Evolutionary conservation across 1,140 invertebrate species (phyloP).

Genomic region (Oedothorax gibbosus): DNA sequence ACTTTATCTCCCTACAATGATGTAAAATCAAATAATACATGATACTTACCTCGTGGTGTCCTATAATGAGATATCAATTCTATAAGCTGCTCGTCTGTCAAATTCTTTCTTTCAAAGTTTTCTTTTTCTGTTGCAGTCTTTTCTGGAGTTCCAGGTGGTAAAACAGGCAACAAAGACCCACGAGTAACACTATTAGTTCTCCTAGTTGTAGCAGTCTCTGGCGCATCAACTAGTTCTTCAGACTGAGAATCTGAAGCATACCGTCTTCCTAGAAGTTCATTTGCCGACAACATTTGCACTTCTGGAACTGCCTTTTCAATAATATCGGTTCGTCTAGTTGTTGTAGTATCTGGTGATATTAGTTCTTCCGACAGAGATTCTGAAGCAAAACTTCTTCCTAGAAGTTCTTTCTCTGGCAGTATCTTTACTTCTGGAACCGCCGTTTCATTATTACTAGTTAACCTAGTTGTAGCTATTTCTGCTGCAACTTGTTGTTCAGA

Average conservation of each 20-base stretch:
- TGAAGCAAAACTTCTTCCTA: too few species aligned
- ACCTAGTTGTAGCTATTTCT: too few species aligned
- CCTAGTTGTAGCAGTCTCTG: not conserved
- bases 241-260: not conserved
- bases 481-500: too few species aligned
- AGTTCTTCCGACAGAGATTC: too few species aligned
- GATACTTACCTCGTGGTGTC: conserved; percentile 10
- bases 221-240: not conserved
- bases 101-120: not conserved
- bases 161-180: not conserved
- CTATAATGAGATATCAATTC: not conserved
- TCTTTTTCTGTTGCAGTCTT: not conserved
- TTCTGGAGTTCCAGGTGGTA: not conserved
- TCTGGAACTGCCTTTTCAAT: too few species aligned
- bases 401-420: too few species aligned
- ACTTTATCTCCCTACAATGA: too few species aligned
- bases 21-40: not conserved
- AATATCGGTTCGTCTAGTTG: too few species aligned
- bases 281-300: too few species aligned
- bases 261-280: not conserved
- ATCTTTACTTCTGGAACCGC: too few species aligned
- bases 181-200: not conserved
- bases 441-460: too few species aligned
- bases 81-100: not conserved
- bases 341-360: too few species aligned